Percentiles rank a stretch among this genome's conserved stretches.
Conservation (phyloP, 1,140 invertebrate genomes). For the Teleogryllus occipitalis region DNA sequence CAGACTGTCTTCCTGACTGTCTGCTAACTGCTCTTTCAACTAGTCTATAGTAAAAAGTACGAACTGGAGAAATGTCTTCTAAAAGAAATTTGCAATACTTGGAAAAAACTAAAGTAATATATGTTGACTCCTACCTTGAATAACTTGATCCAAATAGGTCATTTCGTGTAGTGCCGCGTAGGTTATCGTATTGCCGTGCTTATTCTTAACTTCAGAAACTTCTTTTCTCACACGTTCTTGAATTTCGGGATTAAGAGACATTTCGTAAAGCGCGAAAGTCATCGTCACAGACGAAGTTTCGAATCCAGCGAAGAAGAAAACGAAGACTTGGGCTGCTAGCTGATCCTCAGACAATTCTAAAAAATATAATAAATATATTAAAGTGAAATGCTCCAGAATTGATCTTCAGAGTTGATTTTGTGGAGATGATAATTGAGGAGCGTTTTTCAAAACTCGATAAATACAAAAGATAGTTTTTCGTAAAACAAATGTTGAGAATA, state of each 20-base stretch:
- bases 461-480: no score
- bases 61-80: no score
- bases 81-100: no score
- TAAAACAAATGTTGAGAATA: no score
- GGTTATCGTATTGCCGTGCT: conserved; percentile 28
- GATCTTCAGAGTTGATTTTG: no score
- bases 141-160: conserved; percentile 21
- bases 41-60: no score
- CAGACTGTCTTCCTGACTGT: no score
- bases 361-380: background rate
- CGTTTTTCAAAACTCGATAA: no score
- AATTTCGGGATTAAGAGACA: conserved; percentile 39
- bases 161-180: conserved; percentile 33
- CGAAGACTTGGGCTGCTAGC: conserved; percentile 36
- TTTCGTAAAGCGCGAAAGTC: conserved; percentile 30
- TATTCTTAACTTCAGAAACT: conserved; percentile 29
- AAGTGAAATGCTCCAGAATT: no score
- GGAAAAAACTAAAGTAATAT: no score
- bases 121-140: conserved; percentile 13
- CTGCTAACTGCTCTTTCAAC: no score
- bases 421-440: no score
- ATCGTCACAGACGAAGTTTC: conserved; percentile 42
- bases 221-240: conserved; percentile 39
- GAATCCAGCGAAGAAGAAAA: conserved; percentile 46
- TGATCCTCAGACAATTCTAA: conserved; percentile 26